Base-by-base conservation (phyloP, 1,140 invertebrate species). In the Plutomurus gul region DNA sequence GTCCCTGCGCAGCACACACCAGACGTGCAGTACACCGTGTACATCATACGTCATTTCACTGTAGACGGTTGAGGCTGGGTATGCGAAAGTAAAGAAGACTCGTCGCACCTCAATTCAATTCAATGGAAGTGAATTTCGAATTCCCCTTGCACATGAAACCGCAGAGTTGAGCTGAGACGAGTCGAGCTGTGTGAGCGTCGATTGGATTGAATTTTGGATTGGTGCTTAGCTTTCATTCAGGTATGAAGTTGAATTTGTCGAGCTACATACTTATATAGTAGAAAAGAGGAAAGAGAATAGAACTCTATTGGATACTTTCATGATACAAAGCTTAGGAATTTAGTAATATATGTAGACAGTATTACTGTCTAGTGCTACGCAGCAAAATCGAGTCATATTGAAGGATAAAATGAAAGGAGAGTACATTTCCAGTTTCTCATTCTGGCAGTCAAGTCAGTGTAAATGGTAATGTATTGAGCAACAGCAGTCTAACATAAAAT, bases 131-230 rank as follows among this genome's bases (percentile, higher is more conserved):
- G 56, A 65, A 65, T 65, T 65, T 65, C n/a, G 56, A 65, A 65
- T 65, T 33, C 56, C 56, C 56, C 56, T 65, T 65, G 56, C 56
- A 65, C 56, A 36, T 43, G n/a, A 33, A 65, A 65, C 56, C 56
- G 56, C 56, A 65, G 56, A 65, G 56, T 65, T 65, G 25, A 65
- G 56, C 36, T 36, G 56, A 51, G 56, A 33, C 22, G 49, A 56
- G 49, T 13, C 56, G 56, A 65, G 27, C 36, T 65, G 56, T 33
- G 25, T 30, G 56, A 65, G 56, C 56, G 56, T 65, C 56, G 56
- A 65, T 65, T 65, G 56, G 56, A 65, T 65, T 65, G 56, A 65
- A 65, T 65, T 65, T 65, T 65, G 56, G 56, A 65, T 65, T 65
- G 56, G 56, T 65, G 56, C 56, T 65, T 65, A 65, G 56, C 56